Conservation (phyloP, 2,797 vertebrate species). For the Lagocephalus sceleratus region DNA sequence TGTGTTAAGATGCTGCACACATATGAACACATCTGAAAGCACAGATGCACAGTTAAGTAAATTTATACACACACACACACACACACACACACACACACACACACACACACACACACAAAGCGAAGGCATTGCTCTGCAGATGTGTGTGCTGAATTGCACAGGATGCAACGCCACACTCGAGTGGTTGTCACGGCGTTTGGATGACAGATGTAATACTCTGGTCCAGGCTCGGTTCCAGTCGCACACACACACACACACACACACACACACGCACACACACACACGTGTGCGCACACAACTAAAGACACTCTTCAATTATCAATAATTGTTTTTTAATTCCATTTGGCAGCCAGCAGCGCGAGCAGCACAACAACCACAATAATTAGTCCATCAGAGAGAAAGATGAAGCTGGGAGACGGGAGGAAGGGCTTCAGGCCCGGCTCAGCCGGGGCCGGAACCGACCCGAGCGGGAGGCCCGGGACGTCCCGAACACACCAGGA, state of each 20-base stretch:
- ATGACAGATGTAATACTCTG: constrained; percentile 67
- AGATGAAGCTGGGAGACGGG: constrained; percentile 21
- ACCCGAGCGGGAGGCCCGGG: no score
- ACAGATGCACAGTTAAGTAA: constrained; percentile 36
- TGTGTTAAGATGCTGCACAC: constrained; percentile 40
- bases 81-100: constrained; percentile 24
- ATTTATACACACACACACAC: constrained; percentile 2
- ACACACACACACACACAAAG: constrained; percentile 30
- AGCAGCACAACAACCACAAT: constrained; percentile 56
- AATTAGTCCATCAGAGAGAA: constrained; percentile 60
- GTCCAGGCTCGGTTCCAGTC: constrained; percentile 60
- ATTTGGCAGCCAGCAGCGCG: constrained; percentile 59
- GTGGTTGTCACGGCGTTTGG: constrained; percentile 59
- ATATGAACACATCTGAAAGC: constrained; percentile 27
- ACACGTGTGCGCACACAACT: constrained; percentile 19
- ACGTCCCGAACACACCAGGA: no score
- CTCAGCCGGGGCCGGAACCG: no score
- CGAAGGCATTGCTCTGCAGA: constrained; percentile 46
- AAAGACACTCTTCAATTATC: constrained; percentile 69
- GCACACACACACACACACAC: constrained; percentile 26
- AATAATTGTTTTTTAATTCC: constrained; percentile 72
- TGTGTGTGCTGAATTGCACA: constrained; percentile 67
- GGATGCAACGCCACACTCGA: constrained; percentile 65
- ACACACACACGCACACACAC: constrained; percentile 24
- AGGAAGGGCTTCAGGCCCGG: constrained; percentile 29